Conservation (phyloP, 2,888 invertebrate species). For the Elysia crispata region DNA sequence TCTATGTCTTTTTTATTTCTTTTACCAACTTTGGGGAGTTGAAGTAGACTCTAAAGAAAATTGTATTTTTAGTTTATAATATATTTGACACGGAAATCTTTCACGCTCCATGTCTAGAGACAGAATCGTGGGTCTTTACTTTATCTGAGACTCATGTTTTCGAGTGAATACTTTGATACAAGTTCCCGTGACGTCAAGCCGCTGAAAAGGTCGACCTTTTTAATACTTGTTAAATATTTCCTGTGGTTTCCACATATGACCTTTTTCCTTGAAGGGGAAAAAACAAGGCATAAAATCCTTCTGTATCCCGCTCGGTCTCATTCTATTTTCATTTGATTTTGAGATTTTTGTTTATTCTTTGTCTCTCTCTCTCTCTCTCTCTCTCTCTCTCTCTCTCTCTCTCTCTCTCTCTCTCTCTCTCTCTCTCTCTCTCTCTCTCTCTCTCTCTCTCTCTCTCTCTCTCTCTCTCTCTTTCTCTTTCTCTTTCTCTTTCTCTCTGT, state of each 20-base stretch:
- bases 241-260: not conserved
- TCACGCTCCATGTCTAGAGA: too few species aligned
- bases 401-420: not conserved
- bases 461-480: not conserved
- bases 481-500: not conserved
- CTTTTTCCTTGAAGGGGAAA: not conserved
- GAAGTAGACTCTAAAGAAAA: too few species aligned
- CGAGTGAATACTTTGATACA: too few species aligned
- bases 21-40: too few species aligned
- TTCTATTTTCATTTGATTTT: not conserved
- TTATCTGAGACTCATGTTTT: too few species aligned
- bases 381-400: conserved; percentile 15
- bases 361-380: not conserved
- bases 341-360: not conserved
- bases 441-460: conserved; percentile 27
- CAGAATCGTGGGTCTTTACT: too few species aligned
- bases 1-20: too few species aligned
- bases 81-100: too few species aligned
- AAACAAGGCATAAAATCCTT: too few species aligned
- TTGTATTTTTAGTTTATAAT: too few species aligned
- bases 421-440: conserved; percentile 21
- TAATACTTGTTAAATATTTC: not conserved
- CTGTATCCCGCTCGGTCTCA: not conserved
- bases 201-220: too few species aligned
- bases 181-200: too few species aligned